Base-by-base conservation (phyloP, 2,797 vertebrate species). In the Onychomys arenicola region DNA sequence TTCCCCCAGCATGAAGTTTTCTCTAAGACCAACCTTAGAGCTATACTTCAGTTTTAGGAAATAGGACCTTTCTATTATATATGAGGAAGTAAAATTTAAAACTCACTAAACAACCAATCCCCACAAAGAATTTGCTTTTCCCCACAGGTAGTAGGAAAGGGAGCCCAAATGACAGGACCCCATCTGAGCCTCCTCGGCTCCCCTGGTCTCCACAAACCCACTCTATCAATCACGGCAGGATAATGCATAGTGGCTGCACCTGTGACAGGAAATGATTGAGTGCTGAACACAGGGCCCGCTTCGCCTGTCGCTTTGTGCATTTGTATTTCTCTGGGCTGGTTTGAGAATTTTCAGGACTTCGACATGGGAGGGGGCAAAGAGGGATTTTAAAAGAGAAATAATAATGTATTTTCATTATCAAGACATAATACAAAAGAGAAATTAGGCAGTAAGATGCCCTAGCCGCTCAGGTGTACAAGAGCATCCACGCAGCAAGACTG, bases 211-310 rank as follows among this genome's bases (percentile, higher is more conserved):
- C 98, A 98, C 98, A 98, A 98, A 97, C 98, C 98, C 97, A 98
- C 98, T 98, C 99, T 99, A 99, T 99, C 99, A 99, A 99, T 99
- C 99, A 99, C 96, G 46, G 97, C 97, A 89, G 99, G 98, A 98
- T 99, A 99, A 99, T 98, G 98, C 98, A 98, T 98, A 98, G 98
- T 98, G 98, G 98, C 98, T 99, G 98, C 98, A 97, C 98, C 98
- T 97, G 98, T 99, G 99, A 99, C 99, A 99, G 98, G 96, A 97
- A 96, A 99, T 99, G 99, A 99, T 99, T 98, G 99, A 99, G 98
- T 99, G 98, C 98, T 98, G 98, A 98, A 98, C 98, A 98, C 98
- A 96, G 98, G 98, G 97, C 98, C 87, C 43, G 98, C 98, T 98
- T 98, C 97, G 98, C 98, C 98, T 96, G 98, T 98, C 98, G 96